These are phyloP conservation scores for Bruchidius siliquastri DNA, from an alignment of 2,888 invertebrate genomes.

Conservation along the genomic window DNA sequence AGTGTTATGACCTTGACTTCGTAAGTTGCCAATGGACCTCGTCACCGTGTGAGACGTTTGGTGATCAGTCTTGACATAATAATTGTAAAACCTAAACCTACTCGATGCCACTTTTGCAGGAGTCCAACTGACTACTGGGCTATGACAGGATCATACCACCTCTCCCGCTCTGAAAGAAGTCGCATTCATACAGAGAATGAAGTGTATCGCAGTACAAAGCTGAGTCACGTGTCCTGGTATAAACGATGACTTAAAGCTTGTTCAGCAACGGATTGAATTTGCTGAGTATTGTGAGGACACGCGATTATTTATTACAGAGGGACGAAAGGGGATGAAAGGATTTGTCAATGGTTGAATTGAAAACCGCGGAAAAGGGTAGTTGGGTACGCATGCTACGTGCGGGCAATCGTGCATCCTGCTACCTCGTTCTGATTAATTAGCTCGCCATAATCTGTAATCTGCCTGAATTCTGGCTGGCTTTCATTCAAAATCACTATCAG, in stretches of 20 bases:
- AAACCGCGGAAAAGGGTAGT: background rate
- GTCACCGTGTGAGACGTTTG: too few relatives aligned
- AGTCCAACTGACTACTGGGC: too few relatives aligned
- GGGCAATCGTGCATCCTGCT: background rate
- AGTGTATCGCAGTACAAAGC: background rate
- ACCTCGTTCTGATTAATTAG: background rate
- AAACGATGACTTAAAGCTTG: background rate
- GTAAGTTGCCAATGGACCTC: too few relatives aligned
- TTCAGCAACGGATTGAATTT: background rate
- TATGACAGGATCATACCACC: too few relatives aligned
- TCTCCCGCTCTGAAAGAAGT: too few relatives aligned
- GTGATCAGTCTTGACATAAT: too few relatives aligned
- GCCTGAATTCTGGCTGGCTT: background rate
- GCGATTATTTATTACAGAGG: background rate
- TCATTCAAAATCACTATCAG: background rate
- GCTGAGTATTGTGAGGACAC: background rate
- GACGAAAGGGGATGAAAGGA: background rate
- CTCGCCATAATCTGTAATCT: background rate
- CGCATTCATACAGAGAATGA: too few relatives aligned
- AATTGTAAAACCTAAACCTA: too few relatives aligned
- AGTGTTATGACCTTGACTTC: too few relatives aligned
- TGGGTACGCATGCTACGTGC: background rate
- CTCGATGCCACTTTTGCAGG: too few relatives aligned
- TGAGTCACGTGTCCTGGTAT: background rate
- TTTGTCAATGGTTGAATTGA: background rate